These are phyloP conservation scores for Phania funesta DNA, from an alignment of 2,888 invertebrate genomes.

Conservation along the genomic window DNA sequence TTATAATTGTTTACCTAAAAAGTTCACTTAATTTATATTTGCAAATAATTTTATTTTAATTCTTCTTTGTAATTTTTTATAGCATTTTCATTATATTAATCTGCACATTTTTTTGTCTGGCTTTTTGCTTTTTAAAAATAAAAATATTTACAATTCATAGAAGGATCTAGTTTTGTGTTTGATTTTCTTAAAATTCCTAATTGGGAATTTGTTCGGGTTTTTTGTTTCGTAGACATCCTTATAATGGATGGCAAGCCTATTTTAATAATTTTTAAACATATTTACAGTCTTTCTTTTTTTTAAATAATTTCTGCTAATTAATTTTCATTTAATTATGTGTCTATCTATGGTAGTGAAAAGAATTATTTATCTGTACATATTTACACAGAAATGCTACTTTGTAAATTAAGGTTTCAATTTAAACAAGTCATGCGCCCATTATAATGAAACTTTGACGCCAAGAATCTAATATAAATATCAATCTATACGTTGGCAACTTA, in stretches of 20 bases:
- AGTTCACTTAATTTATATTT: constrained; percentile 56
- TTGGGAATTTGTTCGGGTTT: background rate
- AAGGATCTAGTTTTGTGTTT: constrained; percentile 21
- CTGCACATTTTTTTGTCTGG: background rate
- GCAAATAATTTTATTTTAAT: background rate
- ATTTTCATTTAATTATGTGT: constrained; percentile 46
- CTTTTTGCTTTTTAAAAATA: background rate
- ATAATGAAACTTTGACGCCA: too few relatives aligned
- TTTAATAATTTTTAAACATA: constrained; percentile 46
- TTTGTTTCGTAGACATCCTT: constrained; percentile 45
- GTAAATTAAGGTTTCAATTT: background rate
- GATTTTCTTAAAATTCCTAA: constrained; percentile 1
- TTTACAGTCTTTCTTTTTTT: constrained; percentile 59
- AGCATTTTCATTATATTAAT: background rate
- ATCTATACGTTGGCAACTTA: too few relatives aligned
- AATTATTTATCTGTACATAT: constrained; percentile 46
- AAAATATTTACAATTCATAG: constrained; percentile 38
- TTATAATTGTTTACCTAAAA: constrained; percentile 66
- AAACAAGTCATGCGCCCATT: background rate
- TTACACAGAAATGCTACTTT: constrained; percentile 13
- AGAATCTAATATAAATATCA: too few relatives aligned
- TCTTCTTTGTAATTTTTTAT: constrained; percentile 11
- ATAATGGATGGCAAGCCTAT: constrained; percentile 54
- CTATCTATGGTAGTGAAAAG: constrained; percentile 57
- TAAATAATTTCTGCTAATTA: constrained; percentile 26